Base-by-base conservation (phyloP, 2,113 vertebrate genomes). In the Amphiprion percula region DNA sequence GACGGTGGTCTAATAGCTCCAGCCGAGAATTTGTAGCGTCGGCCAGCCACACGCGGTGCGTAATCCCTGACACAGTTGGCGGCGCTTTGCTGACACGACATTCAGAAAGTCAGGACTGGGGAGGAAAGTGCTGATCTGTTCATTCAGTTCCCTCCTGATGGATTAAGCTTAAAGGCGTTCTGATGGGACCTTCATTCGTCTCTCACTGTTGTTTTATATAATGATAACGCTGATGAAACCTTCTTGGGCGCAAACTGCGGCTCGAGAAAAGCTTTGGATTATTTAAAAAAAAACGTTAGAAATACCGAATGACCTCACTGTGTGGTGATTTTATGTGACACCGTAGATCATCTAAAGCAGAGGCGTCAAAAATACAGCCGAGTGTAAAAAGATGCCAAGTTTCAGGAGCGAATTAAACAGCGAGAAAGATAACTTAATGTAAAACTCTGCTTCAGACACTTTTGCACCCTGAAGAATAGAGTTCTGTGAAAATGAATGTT, bases 61-160 rank as follows among this genome's bases (percentile, higher is more conserved):
- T 88, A 86, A 88, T 86, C 87, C 71, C 86, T 87, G 87, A 91
- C 89, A 86, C 79, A 85, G 79, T 87, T 77, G 82, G 78, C 64
- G 19, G 67, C 16, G 65, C 71, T 87, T 73, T 89, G 91, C 91
- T 93, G 90, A 93, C 88, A 77, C 62, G 58, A 87, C 89, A 81
- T 74, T 50, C 72, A 80, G 79, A 69, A 65, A 90, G 78, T 83
- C 81, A 49, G 68, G 79, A 21, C 61, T 1, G 41, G 7, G 50
- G 64, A 47, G 76, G 68, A 85, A 84, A 90, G 74, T 84, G 89
- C 91, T 91, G 91, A 93, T 73, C 14, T 66, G 81, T 60, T 60
- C 33, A 3, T 63, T 68, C 77, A 46, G 21, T n/a, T 83, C 68
- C 73, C 66, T 23, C 81, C 44, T 91, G 87, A 91, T 62, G 65